Conservation (phyloP, 2,888 invertebrate species). For the Rhogogaster chlorosoma region DNA sequence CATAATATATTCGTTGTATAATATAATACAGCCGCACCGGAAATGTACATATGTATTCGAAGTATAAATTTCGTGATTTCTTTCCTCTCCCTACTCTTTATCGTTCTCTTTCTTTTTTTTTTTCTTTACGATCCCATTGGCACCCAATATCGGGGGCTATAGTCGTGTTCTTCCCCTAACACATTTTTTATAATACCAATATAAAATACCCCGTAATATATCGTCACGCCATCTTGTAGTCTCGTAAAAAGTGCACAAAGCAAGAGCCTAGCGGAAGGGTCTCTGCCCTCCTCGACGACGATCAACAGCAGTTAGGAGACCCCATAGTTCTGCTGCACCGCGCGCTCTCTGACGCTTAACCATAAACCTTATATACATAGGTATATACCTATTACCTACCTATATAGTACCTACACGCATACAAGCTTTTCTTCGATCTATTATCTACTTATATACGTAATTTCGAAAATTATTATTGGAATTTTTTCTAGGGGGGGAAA, state of each 20-base stretch:
- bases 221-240: slow-evolving; percentile 57
- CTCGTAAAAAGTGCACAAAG: slow-evolving; percentile 62
- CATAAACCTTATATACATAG: slow-evolving; percentile 51
- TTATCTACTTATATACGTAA: neutral
- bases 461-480: neutral
- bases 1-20: neutral
- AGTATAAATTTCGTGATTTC: neutral
- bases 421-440: neutral
- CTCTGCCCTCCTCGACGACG: neutral
- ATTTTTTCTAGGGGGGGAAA: neutral
- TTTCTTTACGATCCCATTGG: slow-evolving; percentile 36
- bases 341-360: slow-evolving; percentile 33
- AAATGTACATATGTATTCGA: neutral
- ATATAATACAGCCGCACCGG: neutral
- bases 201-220: slow-evolving; percentile 62
- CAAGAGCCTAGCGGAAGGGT: slow-evolving; percentile 1
- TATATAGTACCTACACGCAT: too few relatives aligned
- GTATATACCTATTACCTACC: slow-evolving; percentile 52
- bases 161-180: slow-evolving; percentile 27
- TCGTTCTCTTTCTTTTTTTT: slow-evolving; percentile 1
- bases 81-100: neutral
- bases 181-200: slow-evolving; percentile 58
- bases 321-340: slow-evolving; percentile 45
- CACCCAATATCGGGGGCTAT: slow-evolving; percentile 30
- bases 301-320: slow-evolving; percentile 10